phyloP scores from a whole-genome alignment of 1,140 invertebrate species.

The Formica selysi region DNA sequence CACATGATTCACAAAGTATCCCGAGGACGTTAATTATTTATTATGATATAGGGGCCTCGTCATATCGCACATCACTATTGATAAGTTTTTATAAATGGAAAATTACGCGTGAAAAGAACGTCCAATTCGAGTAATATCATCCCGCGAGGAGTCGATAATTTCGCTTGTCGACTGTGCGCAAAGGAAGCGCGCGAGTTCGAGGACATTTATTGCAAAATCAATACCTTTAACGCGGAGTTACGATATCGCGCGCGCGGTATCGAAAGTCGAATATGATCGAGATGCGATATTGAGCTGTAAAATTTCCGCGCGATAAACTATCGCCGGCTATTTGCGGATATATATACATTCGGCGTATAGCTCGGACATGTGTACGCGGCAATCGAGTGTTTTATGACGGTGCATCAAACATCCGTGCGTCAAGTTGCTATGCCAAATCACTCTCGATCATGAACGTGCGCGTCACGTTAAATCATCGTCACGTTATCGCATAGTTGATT shows the following conservation, averaged over 20 bases:
- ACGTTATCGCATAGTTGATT: not conserved
- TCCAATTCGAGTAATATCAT: conserved; percentile 36
- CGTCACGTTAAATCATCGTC: conserved; percentile 67
- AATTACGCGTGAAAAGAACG: conserved; percentile 27
- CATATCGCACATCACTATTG: not conserved
- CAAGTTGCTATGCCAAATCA: conserved; percentile 70
- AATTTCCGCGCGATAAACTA: conserved; percentile 72
- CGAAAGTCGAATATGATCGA: conserved; percentile 71
- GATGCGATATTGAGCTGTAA: conserved; percentile 70
- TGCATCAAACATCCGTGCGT: conserved; percentile 70
- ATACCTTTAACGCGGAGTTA: conserved; percentile 65
- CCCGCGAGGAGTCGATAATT: conserved; percentile 56
- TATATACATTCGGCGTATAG: conserved; percentile 54
- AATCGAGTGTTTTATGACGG: conserved; percentile 74
- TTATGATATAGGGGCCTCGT: not conserved
- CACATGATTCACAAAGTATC: not conserved
- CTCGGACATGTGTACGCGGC: conserved; percentile 72
- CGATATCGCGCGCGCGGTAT: conserved; percentile 60
- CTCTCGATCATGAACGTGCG: conserved; percentile 68
- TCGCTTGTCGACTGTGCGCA: conserved; percentile 40
- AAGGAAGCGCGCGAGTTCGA: conserved; percentile 45
- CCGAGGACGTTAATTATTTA: conserved; percentile 34
- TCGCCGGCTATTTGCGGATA: conserved; percentile 68
- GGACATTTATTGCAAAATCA: conserved; percentile 63
- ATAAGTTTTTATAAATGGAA: conserved; percentile 24